Conservation (phyloP, 1,140 invertebrate species). For the Drosophila aff. region DNA sequence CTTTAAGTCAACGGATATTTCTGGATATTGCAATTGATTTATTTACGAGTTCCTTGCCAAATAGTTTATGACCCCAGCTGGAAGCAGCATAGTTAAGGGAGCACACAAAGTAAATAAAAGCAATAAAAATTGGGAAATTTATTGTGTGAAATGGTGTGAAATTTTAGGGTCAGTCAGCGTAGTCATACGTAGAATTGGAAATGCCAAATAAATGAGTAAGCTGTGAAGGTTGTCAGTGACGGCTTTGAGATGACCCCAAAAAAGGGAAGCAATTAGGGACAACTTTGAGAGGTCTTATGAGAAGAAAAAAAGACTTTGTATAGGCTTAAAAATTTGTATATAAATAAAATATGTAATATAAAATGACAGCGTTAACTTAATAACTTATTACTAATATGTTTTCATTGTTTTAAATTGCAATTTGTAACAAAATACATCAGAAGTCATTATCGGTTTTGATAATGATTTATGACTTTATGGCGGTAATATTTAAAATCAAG, state of each 20-base stretch:
- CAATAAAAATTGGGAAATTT: constrained; percentile 22
- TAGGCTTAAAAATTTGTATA: too few relatives aligned
- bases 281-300: background rate
- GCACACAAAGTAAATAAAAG: constrained; percentile 6
- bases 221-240: background rate
- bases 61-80: constrained; percentile 9
- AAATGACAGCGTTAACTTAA: background rate
- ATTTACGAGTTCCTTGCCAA: constrained; percentile 22
- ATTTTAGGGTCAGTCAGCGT: constrained; percentile 20
- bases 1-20: constrained; percentile 23
- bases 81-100: background rate
- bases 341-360: background rate
- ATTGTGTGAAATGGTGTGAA: constrained; percentile 35
- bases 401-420: too few relatives aligned
- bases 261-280: background rate
- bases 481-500: too few relatives aligned
- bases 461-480: too few relatives aligned
- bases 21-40: constrained; percentile 27
- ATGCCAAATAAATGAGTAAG: constrained; percentile 9
- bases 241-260: background rate
- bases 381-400: too few relatives aligned
- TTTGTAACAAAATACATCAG: too few relatives aligned
- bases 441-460: too few relatives aligned
- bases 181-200: constrained; percentile 10
- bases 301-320: background rate